Percentiles rank a stretch among this genome's conserved stretches.
Conservation (phyloP, 1,140 invertebrate species). For the Halictus rubicundus region DNA sequence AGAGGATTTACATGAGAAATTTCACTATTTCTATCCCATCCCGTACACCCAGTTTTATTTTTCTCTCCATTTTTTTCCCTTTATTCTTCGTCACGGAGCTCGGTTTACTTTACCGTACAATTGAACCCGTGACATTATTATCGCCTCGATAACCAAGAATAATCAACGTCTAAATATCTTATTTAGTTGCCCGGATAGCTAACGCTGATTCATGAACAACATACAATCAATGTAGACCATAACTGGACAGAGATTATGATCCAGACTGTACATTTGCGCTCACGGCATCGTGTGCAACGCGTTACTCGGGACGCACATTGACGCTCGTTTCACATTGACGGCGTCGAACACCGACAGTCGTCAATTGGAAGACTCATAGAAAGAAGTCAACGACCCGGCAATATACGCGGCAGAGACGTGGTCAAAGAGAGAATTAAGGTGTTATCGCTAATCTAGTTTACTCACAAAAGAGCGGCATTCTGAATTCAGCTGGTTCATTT, state of each 20-base stretch:
- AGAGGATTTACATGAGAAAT: slow-evolving; percentile 59
- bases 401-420: background rate
- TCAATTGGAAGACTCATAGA: slow-evolving; percentile 18
- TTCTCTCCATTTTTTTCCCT: background rate
- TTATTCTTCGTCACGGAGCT: slow-evolving; percentile 18
- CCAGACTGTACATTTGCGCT: no score
- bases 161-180: no score
- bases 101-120: background rate
- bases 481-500: no score
- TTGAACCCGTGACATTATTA: background rate
- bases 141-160: background rate
- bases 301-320: slow-evolving; percentile 1
- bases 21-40: slow-evolving; percentile 34
- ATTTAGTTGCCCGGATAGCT: no score
- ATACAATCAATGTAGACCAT: no score
- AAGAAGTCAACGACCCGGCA: slow-evolving; percentile 32
- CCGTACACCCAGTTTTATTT: background rate
- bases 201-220: no score
- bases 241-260: no score
- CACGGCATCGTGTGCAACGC: background rate
- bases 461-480: no score
- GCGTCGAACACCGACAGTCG: background rate
- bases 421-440: background rate
- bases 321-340: background rate
- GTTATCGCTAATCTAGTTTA: no score